Evolutionary conservation across 1,140 invertebrate genomes (phyloP).

Genomic region (Pachypeltis micranthus): DNA sequence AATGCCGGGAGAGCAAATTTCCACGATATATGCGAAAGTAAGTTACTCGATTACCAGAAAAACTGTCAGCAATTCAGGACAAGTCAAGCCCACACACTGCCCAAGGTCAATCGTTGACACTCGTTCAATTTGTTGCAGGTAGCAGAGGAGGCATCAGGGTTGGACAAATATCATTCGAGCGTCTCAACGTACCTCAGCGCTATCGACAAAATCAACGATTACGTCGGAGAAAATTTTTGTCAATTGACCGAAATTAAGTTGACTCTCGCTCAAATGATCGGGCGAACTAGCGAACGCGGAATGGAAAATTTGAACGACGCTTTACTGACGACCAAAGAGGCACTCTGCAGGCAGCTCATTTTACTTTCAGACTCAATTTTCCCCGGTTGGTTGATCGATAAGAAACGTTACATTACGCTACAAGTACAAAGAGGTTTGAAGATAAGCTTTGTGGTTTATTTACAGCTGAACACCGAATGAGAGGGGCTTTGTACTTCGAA

Average conservation of each 20-base stretch:
- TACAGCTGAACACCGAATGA: conserved; percentile 52
- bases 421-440: background rate
- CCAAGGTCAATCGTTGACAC: too few relatives aligned
- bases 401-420: background rate
- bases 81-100: too few relatives aligned
- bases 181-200: conserved; percentile 32
- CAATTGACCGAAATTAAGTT: conserved; percentile 60
- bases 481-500: conserved; percentile 57
- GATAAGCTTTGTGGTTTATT: conserved; percentile 21
- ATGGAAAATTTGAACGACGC: conserved; percentile 44
- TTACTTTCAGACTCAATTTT: conserved; percentile 46
- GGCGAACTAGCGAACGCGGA: conserved; percentile 43
- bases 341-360: conserved; percentile 48
- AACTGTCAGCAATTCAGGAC: too few relatives aligned
- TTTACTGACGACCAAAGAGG: conserved; percentile 47
- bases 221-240: conserved; percentile 17
- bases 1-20: too few relatives aligned
- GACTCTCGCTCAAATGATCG: conserved; percentile 56
- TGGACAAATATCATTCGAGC: conserved; percentile 51
- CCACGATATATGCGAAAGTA: too few relatives aligned
- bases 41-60: too few relatives aligned
- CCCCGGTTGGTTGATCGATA: conserved; percentile 43
- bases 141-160: conserved; percentile 45
- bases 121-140: too few relatives aligned
- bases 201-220: conserved; percentile 1